These are phyloP conservation scores for Machimus rusticus DNA, from an alignment of 2,888 invertebrate genomes.

Conservation along the genomic window DNA sequence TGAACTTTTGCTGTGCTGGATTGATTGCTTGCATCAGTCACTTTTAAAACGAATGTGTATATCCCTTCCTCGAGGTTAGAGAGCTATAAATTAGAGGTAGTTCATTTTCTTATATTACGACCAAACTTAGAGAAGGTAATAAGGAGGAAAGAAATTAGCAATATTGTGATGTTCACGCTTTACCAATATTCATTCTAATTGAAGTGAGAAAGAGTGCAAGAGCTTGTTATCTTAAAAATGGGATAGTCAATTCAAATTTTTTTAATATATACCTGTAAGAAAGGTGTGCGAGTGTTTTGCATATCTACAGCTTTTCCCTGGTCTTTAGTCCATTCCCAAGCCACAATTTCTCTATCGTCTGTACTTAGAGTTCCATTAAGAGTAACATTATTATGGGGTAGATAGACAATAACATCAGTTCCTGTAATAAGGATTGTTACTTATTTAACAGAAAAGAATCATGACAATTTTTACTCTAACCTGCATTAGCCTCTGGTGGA, in stretches of 20 bases:
- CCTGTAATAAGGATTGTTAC: conserved; percentile 63
- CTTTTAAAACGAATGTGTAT: conserved; percentile 91
- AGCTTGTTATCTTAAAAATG: no score
- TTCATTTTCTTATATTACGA: background rate
- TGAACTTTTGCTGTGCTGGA: conserved; percentile 86
- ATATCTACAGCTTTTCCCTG: conserved; percentile 93
- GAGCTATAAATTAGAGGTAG: conserved; percentile 61
- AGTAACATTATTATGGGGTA: conserved; percentile 86
- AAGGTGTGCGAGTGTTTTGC: conserved; percentile 93
- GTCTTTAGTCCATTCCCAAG: conserved; percentile 97
- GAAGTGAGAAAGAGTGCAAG: no score
- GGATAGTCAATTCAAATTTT: background rate
- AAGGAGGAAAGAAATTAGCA: no score
- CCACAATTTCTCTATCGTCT: conserved; percentile 91
- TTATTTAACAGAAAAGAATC: background rate
- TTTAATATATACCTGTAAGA: conserved; percentile 68
- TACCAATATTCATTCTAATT: no score
- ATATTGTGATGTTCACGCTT: no score
- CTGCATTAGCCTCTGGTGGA: conserved; percentile 94
- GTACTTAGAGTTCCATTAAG: conserved; percentile 90
- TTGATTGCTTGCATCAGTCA: conserved; percentile 90
- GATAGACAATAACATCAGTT: conserved; percentile 85
- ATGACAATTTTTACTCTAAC: conserved; percentile 56
- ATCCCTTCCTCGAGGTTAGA: conserved; percentile 93
- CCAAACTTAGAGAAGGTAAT: background rate